Conservation (phyloP, 1,140 invertebrate genomes). For the Plodia interpunctella region DNA sequence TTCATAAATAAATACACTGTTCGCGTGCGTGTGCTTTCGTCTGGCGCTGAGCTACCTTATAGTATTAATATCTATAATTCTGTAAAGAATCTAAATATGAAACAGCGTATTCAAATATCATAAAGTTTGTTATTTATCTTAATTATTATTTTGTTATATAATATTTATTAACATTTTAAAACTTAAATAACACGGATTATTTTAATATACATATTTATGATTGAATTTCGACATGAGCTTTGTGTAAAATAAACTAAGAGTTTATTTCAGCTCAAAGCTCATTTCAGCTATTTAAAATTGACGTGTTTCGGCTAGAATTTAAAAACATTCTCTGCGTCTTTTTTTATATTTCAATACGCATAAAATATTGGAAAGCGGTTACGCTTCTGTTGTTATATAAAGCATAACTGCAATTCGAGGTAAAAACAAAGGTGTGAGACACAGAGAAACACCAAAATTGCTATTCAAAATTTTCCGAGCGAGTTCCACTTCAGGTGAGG, state of each 20-base stretch:
- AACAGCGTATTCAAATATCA: too few relatives aligned
- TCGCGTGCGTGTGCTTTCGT: slow-evolving; percentile 19
- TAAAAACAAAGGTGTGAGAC: slow-evolving; percentile 58
- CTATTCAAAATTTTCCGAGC: slow-evolving; percentile 71
- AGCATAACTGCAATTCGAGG: slow-evolving; percentile 67
- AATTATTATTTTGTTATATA: too few relatives aligned
- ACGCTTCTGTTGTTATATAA: slow-evolving; percentile 69
- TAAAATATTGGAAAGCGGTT: slow-evolving; percentile 53
- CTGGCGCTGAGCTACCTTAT: neutral
- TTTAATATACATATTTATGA: too few relatives aligned
- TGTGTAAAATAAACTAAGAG: too few relatives aligned
- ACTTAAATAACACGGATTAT: too few relatives aligned
- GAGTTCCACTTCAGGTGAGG: slow-evolving; percentile 68
- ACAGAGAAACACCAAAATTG: slow-evolving; percentile 55
- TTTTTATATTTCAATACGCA: slow-evolving; percentile 36
- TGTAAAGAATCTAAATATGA: slow-evolving; percentile 10
- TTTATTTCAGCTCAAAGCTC: too few relatives aligned
- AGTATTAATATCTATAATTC: neutral
- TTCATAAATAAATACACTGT: slow-evolving; percentile 35
- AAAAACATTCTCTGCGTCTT: slow-evolving; percentile 10
- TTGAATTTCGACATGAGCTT: too few relatives aligned
- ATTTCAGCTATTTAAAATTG: too few relatives aligned
- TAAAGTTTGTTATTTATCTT: too few relatives aligned
- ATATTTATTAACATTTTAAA: too few relatives aligned
- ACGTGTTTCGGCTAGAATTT: too few relatives aligned